These are phyloP conservation scores for Chrysoperla carnea DNA, from an alignment of 1,140 invertebrate species.

Conservation along the genomic window DNA sequence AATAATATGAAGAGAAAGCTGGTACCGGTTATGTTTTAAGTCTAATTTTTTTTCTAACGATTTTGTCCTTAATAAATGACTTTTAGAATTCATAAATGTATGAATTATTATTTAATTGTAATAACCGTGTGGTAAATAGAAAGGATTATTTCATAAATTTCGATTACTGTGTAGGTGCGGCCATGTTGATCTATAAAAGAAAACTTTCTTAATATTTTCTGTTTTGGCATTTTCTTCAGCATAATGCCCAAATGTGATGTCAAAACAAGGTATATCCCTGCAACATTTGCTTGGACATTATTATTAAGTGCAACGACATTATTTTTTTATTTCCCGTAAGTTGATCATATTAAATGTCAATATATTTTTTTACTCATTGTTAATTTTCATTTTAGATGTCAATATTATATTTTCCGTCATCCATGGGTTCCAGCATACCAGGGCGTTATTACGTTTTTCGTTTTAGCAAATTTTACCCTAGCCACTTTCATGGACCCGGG, in stretches of 20 bases:
- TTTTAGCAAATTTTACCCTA: constrained; percentile 93
- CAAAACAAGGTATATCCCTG: constrained; percentile 86
- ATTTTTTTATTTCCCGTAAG: constrained; percentile 96
- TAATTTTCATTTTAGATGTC: constrained; percentile 46
- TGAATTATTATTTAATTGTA: constrained; percentile 4
- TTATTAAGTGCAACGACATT: constrained; percentile 75
- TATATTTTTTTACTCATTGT: constrained; percentile 25
- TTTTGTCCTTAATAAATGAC: not conserved
- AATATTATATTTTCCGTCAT: constrained; percentile 61
- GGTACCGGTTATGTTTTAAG: constrained; percentile 4
- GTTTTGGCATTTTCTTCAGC: constrained; percentile 29
- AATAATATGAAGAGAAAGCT: not conserved
- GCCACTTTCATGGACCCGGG: constrained; percentile 99
- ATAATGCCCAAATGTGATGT: constrained; percentile 87
- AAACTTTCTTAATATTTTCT: constrained; percentile 32
- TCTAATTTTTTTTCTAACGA: constrained; percentile 7
- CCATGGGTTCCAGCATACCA: constrained; percentile 85
- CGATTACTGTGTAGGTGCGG: constrained; percentile 27
- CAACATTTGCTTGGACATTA: constrained; percentile 88
- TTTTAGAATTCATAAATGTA: constrained; percentile 5
- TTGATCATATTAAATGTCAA: constrained; percentile 24
- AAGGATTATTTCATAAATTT: constrained; percentile 8
- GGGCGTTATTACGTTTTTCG: constrained; percentile 89
- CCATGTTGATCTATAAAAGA: constrained; percentile 43
- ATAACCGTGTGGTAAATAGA: constrained; percentile 6